Base-by-base conservation (phyloP, 2,797 vertebrate genomes). In the Chelon labrosus region DNA sequence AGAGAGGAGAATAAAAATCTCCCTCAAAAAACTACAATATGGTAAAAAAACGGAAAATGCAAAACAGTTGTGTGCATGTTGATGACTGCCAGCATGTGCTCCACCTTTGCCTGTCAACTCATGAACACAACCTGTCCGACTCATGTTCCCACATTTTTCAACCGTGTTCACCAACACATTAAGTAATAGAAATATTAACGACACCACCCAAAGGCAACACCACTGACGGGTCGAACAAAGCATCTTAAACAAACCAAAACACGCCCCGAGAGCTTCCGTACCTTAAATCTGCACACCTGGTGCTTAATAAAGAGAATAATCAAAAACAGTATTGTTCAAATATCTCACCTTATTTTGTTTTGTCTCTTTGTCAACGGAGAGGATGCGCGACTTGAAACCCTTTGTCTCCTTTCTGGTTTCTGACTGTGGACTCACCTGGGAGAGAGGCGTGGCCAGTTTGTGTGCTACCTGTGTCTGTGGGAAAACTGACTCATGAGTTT, bases 401-500 rank as follows among this genome's bases (percentile, higher is more conserved):
- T 62, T 69, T 52, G 56, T 60, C 14, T 70, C 4, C 42, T 37
- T 10, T 38, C 17, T 71, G 56, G 11, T 46, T 81, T 17, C 39
- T 51, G 67, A 14, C 44, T n/a, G n/a, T 14, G 53, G 27, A 54
- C 16, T 70, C 82, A 87, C 86, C 85, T 83, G 84, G 67, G 75
- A 69, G 27, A 2, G 50, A 56, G 85, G 83, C 55, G 83, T 55
- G 79, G 71, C 20, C 42, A 20, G 3, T 13, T 2, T 5, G 6
- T 61, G 14, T 39, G 52, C 17, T 52, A 83, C 80, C 71, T 80
- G 77, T 65, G 2, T 54, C 20, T 50, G 72, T 64, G 51, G 56
- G 35, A 38, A 5, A 2, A 70, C 60, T 79, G 78, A 86, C 63
- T 84, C 85, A 87, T 44, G 10, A 19, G 65, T 83, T 85, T 80